Percentiles rank a stretch among this genome's conserved stretches.
These are phyloP conservation scores for Zygothrica quintamaculata DNA, from an alignment of 2,888 invertebrate species.

Conservation along the genomic window DNA sequence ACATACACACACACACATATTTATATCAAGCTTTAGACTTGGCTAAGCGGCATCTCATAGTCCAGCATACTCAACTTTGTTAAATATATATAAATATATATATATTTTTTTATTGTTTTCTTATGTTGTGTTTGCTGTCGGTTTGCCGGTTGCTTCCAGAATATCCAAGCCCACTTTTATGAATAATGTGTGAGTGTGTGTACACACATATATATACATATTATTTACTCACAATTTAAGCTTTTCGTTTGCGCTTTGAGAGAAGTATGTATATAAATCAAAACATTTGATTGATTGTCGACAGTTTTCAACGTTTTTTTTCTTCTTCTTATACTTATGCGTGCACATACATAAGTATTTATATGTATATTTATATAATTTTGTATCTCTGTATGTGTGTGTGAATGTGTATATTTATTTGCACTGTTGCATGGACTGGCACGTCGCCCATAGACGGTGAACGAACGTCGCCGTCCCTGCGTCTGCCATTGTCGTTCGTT, in stretches of 20 bases:
- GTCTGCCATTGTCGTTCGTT: constrained; percentile 39
- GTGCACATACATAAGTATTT: constrained; percentile 1
- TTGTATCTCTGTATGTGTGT: not conserved
- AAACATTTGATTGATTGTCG: constrained; percentile 60
- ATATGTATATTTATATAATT: constrained; percentile 24
- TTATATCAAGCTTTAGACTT: too few relatives aligned
- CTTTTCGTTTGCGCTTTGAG: constrained; percentile 44
- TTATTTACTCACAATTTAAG: constrained; percentile 37
- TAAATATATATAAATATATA: too few relatives aligned
- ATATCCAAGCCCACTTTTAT: constrained; percentile 24
- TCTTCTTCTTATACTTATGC: constrained; percentile 1
- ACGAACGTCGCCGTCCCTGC: constrained; percentile 40
- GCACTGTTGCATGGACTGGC: constrained; percentile 28
- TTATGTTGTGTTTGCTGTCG: constrained; percentile 60
- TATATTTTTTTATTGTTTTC: constrained; percentile 53
- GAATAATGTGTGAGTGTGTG: not conserved
- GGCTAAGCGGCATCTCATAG: too few relatives aligned
- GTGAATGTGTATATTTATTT: constrained; percentile 26
- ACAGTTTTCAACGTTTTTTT: constrained; percentile 39
- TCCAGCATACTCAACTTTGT: not conserved
- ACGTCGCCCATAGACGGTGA: constrained; percentile 40
- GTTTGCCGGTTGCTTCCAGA: constrained; percentile 49
- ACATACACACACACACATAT: too few relatives aligned
- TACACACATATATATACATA: constrained; percentile 13
- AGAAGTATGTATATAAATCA: constrained; percentile 47